These are phyloP conservation scores for Chrysomallon squamiferum DNA, from an alignment of 1,140 invertebrate genomes.

Conservation along the genomic window DNA sequence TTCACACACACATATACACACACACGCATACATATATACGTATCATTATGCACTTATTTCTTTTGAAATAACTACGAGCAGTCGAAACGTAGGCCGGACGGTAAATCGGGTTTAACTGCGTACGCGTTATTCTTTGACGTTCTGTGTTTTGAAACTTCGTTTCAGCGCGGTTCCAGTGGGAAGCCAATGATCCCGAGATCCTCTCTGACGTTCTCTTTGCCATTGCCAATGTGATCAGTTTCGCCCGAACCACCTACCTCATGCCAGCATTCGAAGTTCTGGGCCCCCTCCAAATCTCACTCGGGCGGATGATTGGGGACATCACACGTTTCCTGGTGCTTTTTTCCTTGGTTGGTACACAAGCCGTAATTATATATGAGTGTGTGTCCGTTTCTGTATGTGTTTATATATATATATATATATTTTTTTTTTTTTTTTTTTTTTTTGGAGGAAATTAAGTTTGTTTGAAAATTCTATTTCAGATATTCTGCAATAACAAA, in stretches of 20 bases:
- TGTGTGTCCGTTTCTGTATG: neutral
- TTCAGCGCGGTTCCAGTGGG: slow-evolving; percentile 62
- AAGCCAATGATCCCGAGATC: slow-evolving; percentile 62
- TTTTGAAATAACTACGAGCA: too few relatives aligned
- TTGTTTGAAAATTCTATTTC: too few relatives aligned
- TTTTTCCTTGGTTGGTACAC: slow-evolving; percentile 57
- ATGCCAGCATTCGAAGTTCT: slow-evolving; percentile 64
- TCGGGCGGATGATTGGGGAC: slow-evolving; percentile 64
- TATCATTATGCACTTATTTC: neutral
- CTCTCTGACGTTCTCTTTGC: slow-evolving; percentile 63
- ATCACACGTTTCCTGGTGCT: slow-evolving; percentile 63
- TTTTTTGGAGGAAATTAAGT: too few relatives aligned
- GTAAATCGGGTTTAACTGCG: neutral
- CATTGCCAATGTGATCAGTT: slow-evolving; percentile 63
- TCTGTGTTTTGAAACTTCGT: too few relatives aligned
- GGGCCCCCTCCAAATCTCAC: slow-evolving; percentile 63
- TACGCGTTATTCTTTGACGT: neutral
- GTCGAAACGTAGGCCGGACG: too few relatives aligned
- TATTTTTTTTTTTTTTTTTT: too few relatives aligned
- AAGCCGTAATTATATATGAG: neutral
- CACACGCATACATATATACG: slow-evolving; percentile 6
- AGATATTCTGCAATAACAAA: too few relatives aligned
- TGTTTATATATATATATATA: too few relatives aligned
- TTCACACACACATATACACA: slow-evolving; percentile 8
- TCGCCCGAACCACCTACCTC: slow-evolving; percentile 62